Evolutionary conservation across 2,113 vertebrate genomes (phyloP), one percentile per base, ranked within the genome.

Genomic region (Psettodes erumei): DNA sequence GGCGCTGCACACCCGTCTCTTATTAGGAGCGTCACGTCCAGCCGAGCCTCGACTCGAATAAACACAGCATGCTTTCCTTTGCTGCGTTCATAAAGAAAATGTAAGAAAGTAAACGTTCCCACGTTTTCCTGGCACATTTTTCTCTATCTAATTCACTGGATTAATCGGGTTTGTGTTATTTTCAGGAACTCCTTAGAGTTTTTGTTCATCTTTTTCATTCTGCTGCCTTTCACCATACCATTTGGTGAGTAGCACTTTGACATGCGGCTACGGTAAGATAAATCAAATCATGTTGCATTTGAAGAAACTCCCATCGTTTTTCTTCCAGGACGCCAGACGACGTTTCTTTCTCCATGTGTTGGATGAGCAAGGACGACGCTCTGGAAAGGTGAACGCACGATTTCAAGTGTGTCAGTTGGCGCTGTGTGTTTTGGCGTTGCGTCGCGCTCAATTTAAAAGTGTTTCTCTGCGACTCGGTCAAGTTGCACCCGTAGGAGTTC

Each of bases 301-400:
- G 2, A 0, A 47, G 2, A 27, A 6, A 0, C 30, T 27, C 10
- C 1, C 4, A 5, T 15, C 0, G 2, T 50, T 59, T 38, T 70
- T 37, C 13, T 25, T 54, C 0, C 68, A 93, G 92, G 88, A 33
- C 45, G 47, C 1, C 77, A 27, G 62, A 71, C 1, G 76, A 73
- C 15, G 55, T 82, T 51, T 76, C 79, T 2, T 92, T 90, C 65
- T 94, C 91, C 1, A 1, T 94, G 8, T 94, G 93, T 40, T 94
- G 93, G 93, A 73, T 86, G 67, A 75, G 70, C 43, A 79, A 45
- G 7, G 55, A 38, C 2, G 19, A 51, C 0, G 15, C 59, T 27
- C 23, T 79, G 40, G 73, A 82, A 16, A 84, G 90, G 93, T 93
- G 74, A 64, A 51, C 3, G 1, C 15, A 15, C 16, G 11, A 45